phyloP scores from a whole-genome alignment of 1,140 invertebrate species.

The Macrobrachium rosenbergii region DNA sequence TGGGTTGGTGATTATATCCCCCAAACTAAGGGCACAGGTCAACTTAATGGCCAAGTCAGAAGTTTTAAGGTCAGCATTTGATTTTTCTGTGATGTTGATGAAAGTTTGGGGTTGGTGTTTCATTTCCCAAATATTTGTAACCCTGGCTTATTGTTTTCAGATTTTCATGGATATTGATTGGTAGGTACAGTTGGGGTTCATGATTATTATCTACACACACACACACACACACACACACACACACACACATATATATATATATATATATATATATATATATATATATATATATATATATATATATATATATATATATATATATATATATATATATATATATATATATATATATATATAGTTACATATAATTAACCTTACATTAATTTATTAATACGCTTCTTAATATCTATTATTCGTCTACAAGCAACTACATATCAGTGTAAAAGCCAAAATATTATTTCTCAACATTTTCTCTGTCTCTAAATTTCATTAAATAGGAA shows the following conservation, averaged over 20 bases:
- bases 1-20: no score
- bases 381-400: neutral
- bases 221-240: neutral
- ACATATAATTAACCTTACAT: no score
- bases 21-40: no score
- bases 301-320: conserved; percentile 24
- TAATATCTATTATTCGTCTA: neutral
- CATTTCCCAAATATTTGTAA: no score
- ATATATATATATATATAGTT: conserved; percentile 22
- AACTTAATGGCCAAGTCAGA: no score
- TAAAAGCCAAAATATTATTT: neutral
- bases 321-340: conserved; percentile 22
- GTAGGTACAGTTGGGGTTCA: no score
- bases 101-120: no score
- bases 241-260: neutral
- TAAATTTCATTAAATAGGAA: neutral
- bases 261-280: neutral
- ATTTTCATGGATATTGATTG: no score
- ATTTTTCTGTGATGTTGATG: no score
- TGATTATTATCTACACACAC: neutral
- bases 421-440: neutral
- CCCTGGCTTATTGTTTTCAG: no score
- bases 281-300: conserved; percentile 8
- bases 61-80: no score
- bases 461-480: neutral